A percentile compares a stretch with the other conserved stretches of the same genome.
Conservation (phyloP, 2,797 vertebrate genomes). For the Octomys mimax region DNA sequence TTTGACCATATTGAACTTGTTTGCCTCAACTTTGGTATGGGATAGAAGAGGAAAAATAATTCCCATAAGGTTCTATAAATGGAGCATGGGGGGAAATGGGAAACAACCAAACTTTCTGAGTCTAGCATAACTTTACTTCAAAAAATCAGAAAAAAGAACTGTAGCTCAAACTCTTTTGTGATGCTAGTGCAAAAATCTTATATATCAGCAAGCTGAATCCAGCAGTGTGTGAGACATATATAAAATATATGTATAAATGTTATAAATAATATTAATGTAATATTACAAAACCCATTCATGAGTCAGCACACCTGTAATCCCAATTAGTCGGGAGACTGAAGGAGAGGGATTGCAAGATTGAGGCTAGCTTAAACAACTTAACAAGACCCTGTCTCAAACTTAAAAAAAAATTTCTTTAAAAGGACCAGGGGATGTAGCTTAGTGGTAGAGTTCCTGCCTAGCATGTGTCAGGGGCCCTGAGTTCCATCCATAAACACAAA, state of each 20-base stretch:
- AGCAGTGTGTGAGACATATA: not conserved
- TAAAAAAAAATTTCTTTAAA: not conserved
- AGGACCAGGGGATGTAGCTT: not conserved
- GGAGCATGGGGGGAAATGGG: not conserved
- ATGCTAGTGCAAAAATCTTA: not conserved
- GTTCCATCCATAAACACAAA: not conserved
- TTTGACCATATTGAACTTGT: not conserved
- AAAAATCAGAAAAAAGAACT: slow-evolving; percentile 36
- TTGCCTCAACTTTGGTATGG: not conserved
- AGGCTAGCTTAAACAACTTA: not conserved
- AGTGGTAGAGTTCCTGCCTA: not conserved
- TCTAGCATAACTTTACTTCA: not conserved
- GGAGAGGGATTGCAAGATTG: not conserved
- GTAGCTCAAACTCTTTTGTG: not conserved
- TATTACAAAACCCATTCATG: slow-evolving; percentile 4
- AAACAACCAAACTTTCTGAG: slow-evolving; percentile 15
- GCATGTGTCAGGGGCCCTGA: not conserved
- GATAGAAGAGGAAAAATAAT: not conserved
- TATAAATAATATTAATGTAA: not conserved
- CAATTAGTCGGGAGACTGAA: not conserved
- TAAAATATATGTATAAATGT: not conserved
- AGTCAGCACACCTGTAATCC: not conserved
- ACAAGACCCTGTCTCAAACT: not conserved
- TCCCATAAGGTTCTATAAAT: slow-evolving; percentile 12
- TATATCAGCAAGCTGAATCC: slow-evolving; percentile 26